These are phyloP conservation scores for Cephalophus harveyi DNA, from an alignment of 2,113 vertebrate genomes.

Conservation along the genomic window DNA sequence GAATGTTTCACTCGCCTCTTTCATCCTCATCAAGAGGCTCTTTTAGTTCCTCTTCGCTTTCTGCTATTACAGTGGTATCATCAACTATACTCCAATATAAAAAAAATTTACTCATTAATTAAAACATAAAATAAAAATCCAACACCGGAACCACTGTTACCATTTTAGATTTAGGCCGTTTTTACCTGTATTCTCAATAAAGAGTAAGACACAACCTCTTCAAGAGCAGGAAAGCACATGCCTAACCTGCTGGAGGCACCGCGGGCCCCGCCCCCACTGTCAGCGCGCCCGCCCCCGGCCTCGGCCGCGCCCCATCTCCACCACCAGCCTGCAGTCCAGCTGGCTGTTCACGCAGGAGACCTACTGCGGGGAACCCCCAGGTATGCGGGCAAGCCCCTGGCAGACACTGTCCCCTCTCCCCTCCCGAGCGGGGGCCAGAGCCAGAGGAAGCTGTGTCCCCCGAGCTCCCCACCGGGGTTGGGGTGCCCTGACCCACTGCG, in stretches of 20 bases:
- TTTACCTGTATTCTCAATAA: not conserved
- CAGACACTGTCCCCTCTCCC: not conserved
- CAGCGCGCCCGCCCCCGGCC: not conserved
- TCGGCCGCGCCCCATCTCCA: not conserved
- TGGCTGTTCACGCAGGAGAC: fast-evolving
- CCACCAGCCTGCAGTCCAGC: fast-evolving
- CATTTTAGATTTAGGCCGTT: not conserved
- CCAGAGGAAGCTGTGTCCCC: not conserved
- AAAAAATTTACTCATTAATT: not conserved
- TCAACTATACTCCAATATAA: not conserved
- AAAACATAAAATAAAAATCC: not conserved
- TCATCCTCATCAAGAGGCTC: not conserved
- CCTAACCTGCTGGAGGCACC: not conserved
- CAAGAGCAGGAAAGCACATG: too few relatives aligned
- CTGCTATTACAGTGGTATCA: not conserved
- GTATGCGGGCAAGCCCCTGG: not conserved
- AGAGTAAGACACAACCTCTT: too few relatives aligned
- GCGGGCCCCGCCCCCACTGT: fast-evolving
- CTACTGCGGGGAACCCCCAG: fast-evolving
- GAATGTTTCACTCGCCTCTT: not conserved
- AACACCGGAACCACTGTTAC: not conserved
- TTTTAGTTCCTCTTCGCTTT: not conserved
- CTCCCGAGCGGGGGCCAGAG: not conserved
- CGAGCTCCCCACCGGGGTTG: fast-evolving
- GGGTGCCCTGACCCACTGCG: not conserved